Conservation (phyloP, 2,113 vertebrate genomes). For the Ahaetulla prasina region DNA sequence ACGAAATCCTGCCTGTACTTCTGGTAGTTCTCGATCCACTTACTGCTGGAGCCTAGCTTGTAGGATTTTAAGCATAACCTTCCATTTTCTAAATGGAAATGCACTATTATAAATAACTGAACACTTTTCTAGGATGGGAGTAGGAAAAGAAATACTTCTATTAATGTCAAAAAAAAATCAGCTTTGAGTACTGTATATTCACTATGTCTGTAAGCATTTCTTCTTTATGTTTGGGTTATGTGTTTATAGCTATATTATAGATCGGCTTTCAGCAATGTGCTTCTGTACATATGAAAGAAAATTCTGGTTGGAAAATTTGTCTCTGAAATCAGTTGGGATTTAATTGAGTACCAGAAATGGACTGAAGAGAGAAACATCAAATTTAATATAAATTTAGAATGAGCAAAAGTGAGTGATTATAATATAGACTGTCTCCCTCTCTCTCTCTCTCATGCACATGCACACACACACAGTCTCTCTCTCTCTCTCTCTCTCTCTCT, state of each 20-base stretch:
- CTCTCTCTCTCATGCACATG: too few relatives aligned
- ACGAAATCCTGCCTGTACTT: too few relatives aligned
- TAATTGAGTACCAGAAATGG: background rate
- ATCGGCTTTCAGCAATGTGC: background rate
- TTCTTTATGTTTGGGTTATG: constrained; percentile 25
- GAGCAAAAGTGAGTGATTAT: background rate
- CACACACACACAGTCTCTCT: too few relatives aligned
- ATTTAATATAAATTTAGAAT: background rate
- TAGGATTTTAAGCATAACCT: too few relatives aligned
- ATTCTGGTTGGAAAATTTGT: constrained; percentile 11
- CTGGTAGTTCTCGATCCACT: too few relatives aligned
- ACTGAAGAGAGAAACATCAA: background rate
- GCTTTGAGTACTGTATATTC: background rate
- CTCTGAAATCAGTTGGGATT: background rate
- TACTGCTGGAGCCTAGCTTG: too few relatives aligned
- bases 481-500: too few relatives aligned
- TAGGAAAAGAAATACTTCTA: constrained; percentile 28
- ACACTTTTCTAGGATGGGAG: constrained; percentile 32
- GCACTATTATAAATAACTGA: constrained; percentile 37
- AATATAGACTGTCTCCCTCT: background rate
- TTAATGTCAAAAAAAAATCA: background rate
- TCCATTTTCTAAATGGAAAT: constrained; percentile 53
- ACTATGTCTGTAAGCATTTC: background rate
- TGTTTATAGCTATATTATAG: constrained; percentile 12
- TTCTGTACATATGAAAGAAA: background rate